Conservation (phyloP, 2,797 vertebrate species). For the Eidolon dupreanum region DNA sequence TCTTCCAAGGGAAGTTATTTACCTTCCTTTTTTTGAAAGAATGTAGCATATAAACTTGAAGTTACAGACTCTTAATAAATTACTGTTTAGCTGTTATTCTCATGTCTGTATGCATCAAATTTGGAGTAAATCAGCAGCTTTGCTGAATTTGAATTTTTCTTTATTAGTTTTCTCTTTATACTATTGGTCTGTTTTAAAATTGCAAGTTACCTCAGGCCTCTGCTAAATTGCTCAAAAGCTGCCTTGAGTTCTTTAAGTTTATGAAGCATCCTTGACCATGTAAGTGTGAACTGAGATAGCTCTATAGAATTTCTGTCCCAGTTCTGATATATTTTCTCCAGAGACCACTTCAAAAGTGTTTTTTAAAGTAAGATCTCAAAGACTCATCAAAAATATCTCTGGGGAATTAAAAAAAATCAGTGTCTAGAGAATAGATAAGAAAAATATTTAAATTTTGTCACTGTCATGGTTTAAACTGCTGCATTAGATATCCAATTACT, state of each 20-base stretch:
- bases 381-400: not conserved
- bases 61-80: slow-evolving; percentile 33
- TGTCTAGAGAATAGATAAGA: not conserved
- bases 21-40: not conserved
- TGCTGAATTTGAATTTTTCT: slow-evolving; percentile 13
- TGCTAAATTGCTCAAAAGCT: not conserved
- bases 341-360: not conserved
- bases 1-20: not conserved
- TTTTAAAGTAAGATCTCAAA: slow-evolving; percentile 28
- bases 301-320: not conserved
- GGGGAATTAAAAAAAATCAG: not conserved
- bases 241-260: not conserved
- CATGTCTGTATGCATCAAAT: not conserved
- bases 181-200: slow-evolving; percentile 21
- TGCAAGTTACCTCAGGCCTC: not conserved
- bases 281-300: not conserved
- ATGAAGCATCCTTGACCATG: not conserved
- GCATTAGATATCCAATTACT: not conserved
- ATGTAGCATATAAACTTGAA: not conserved
- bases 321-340: slow-evolving; percentile 2
- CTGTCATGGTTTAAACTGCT: slow-evolving; percentile 8
- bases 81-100: not conserved
- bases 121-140: not conserved
- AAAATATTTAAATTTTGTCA: slow-evolving; percentile 42
- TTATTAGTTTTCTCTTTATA: not conserved